phyloP scores from a whole-genome alignment of 2,113 vertebrate genomes.

The Misgurnus anguillicaudatus region DNA sequence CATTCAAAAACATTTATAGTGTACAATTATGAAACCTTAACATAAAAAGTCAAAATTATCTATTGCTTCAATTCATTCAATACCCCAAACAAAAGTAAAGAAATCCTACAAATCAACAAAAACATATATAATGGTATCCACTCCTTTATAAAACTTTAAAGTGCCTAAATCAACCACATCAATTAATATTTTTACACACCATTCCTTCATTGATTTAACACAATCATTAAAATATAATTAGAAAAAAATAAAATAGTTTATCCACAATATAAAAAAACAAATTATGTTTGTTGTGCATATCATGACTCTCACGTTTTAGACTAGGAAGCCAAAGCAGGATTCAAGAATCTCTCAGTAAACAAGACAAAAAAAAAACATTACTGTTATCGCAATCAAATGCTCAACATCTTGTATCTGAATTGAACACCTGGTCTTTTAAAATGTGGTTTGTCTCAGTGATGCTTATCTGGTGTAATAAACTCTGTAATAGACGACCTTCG shows the following conservation, averaged over 20 bases:
- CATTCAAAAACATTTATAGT: too few relatives aligned
- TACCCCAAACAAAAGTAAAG: neutral
- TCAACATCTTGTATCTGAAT: neutral
- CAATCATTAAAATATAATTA: neutral
- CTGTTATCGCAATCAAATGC: neutral
- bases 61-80: neutral
- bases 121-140: neutral
- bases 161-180: slow-evolving; percentile 19
- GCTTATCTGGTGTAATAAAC: slow-evolving; percentile 98
- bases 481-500: slow-evolving; percentile 99
- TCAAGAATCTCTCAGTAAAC: neutral
- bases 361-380: neutral
- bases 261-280: neutral
- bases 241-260: neutral
- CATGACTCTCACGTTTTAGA: neutral
- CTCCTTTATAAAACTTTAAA: neutral
- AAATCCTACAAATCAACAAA: too few relatives aligned
- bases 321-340: neutral
- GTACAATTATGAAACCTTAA: neutral
- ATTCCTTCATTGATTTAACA: slow-evolving; percentile 23
- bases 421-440: neutral
- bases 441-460: neutral
- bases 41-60: neutral
- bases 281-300: neutral
- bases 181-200: neutral